Conservation (phyloP, 2,797 vertebrate genomes). For the Pteropus rufus region DNA sequence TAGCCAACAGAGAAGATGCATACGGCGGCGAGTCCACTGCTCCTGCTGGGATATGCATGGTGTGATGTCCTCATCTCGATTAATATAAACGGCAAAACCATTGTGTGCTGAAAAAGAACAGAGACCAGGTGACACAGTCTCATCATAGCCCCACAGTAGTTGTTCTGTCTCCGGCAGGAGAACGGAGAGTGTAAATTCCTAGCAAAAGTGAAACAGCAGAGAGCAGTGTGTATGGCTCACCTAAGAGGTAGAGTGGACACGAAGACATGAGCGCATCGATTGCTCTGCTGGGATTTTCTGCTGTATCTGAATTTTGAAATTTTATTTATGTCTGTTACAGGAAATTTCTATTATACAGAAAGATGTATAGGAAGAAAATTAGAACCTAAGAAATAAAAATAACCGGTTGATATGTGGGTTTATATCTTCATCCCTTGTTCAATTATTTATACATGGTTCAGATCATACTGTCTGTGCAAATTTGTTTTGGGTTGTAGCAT, state of each 20-base stretch:
- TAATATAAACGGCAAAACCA: conserved; percentile 97
- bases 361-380: neutral
- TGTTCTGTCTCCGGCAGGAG: conserved; percentile 22
- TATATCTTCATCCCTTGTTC: neutral
- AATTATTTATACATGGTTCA: neutral
- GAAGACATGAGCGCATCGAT: neutral
- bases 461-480: neutral
- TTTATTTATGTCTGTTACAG: neutral
- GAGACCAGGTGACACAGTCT: conserved; percentile 71
- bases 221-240: neutral
- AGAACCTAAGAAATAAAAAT: neutral
- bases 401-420: neutral
- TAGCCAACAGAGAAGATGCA: conserved; percentile 92
- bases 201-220: neutral
- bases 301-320: neutral
- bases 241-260: neutral
- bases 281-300: neutral
- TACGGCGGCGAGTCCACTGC: conserved; percentile 89
- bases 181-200: neutral
- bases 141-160: conserved; percentile 14
- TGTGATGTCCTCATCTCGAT: conserved; percentile 98
- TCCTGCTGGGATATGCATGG: conserved; percentile 95
- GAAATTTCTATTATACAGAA: neutral
- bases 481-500: neutral
- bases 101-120: conserved; percentile 91